Evolutionary conservation across 2,888 invertebrate species (phyloP), one percentile per base, ranked within the genome.

Genomic region (Plebejus argus): DNA sequence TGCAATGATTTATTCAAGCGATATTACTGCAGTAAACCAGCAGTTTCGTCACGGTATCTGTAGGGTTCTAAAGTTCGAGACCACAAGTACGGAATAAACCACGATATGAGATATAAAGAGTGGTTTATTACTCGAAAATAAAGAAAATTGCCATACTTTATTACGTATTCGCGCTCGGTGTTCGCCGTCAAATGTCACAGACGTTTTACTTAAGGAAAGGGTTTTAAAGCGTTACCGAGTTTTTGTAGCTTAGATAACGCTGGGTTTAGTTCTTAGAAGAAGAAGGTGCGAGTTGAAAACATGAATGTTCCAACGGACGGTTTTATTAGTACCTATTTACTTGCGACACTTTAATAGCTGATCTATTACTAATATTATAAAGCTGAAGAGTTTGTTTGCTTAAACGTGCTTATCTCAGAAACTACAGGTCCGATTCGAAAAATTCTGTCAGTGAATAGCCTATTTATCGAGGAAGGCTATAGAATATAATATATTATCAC

Each of bases 51-150:
- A 66, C 18, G 66, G 66, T 66, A 66, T 66, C 66, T 66, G 28
- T 18, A 61, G 28, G 12, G 33, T 66, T 66, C 66, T 15, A 18
- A 28, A 33, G 66, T 66, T 66, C 5, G 18, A 66, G 66, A 66
- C 66, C 66, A 7, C 23, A 66, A 66, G 66, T 66, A 66, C 66
- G 66, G 33, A 66, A 66, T 66, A 66, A 66, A 66, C 66, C 66
- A 66, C 66, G 66, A 66, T 66, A 66, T 66, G 66, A 28, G 66
- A 15, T 66, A 66, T 66, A 66, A 66, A 28, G 66, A 66, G 28
- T 28, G 18, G 66, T 66, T 66, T 66, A 66, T 66, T 66, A 33
- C 66, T 15, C 66, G 66, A 66, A 66, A 66, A 66, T 66, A 66
- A 66, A 66, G 66, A 66, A 66, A 33, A 23, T 66, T 66, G 28